Base-by-base conservation (phyloP, 1,140 invertebrate species). In the Drosophila rhopaloa region DNA sequence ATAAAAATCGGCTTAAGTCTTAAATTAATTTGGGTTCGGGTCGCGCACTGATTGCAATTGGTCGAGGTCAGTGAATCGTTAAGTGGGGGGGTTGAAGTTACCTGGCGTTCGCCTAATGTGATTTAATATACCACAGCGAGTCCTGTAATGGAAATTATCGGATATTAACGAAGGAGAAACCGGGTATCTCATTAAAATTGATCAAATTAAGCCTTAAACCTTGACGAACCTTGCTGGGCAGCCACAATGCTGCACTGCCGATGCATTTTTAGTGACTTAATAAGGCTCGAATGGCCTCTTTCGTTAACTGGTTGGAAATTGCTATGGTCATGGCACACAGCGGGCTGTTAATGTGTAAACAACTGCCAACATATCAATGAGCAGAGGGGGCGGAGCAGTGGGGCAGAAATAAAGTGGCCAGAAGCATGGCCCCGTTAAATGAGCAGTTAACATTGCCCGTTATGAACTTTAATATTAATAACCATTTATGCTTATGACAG, bases 401-500 rank as follows among this genome's bases (percentile, higher is more conserved):
- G 32, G 59, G 72, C 51, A 61, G 51, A 72, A 60, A 76, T 81
- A 81, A 81, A 81, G 79, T 79, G 75, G 74, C 57, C 79, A 66
- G 51, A 50, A 76, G 59, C 67, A 81, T 63, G 62, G 74, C 57
- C 72, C 67, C 74, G 74, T 55, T 58, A 81, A 81, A 81, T 81
- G 79, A 68, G 58, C 74, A 78, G 72, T 59, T 79, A 79, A 79
- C 67, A 79, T 62, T 58, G 56, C 54, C 77, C 78, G 81, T 80
- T 83, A 76, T 80, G 61, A 76, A 76, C 72, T 84, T 85, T 85
- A 84, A 85, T 84, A 85, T 84, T 84, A 84, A 84, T 84, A 85
- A 81, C 81, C 81, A 85, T 81, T 84, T 84, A 85, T 84, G 81
- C 81, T 84, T 85, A 84, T 84, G 81, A 84, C 77, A 85, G 81